Evolutionary conservation across 2,888 invertebrate genomes (phyloP), one percentile per base, ranked within the genome.

Genomic region (Pachydiplax longipennis): DNA sequence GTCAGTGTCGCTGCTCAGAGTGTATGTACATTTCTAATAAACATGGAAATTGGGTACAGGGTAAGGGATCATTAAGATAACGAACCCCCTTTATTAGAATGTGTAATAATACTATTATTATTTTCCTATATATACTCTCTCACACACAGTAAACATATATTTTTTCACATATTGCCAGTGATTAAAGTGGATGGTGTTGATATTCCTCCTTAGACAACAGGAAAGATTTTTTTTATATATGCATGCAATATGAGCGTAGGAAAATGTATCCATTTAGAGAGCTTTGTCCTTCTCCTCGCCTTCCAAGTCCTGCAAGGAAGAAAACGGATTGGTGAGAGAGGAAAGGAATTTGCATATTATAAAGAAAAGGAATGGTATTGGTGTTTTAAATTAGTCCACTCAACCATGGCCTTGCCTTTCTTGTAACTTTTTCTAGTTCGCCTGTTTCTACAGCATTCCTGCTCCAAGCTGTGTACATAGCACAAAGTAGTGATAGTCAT

Each of bases 391-490:
- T 87, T 87, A 87, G 61, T 87, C 61, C 87, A 87, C 83, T 83
- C 83, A 58, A 58, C 83, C 83, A 83, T 83, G 58, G 83, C 83
- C 83, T 87, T 61, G 87, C 61, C 87, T 87, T 87, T 87, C 87
- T 83, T 53, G 25, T 53, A 87, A 58, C 31, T 87, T 87, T 83
- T 87, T 65, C 87, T 87, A 87, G 87, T 61, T 37, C 61, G 87
- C 87, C 87, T 83, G 35, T 83, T 83, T 83, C 83, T 87, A 87
- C 87, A 35, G 87, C 87, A 87, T 87, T 87, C 87, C 87, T 87
- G 61, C 87, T 61, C 61, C 87, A 87, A 87, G 87, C 65, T 87
- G 87, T 87, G 87, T 87, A 87, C 87, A 87, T 87, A 87, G 87
- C 87, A 87, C 87, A 87, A 87, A 87, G 87, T 87, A 87, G 87